Evolutionary conservation across 2,113 vertebrate genomes (phyloP), one percentile per base, ranked within the genome.

Genomic region (Protobothrops mucrosquamatus): DNA sequence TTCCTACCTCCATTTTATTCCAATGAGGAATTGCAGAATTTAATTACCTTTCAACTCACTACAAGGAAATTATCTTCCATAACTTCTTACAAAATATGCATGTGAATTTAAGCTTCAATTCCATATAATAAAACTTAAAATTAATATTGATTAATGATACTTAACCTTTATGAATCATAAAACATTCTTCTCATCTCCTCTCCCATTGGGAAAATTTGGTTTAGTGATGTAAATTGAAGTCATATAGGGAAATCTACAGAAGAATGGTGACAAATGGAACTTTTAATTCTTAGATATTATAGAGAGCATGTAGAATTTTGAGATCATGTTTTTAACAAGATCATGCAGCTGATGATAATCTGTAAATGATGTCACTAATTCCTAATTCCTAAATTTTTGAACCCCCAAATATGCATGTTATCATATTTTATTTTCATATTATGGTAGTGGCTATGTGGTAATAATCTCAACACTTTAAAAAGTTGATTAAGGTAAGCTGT

Each of bases 91-190:
- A 89, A 93, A 90, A 86, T 93, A 93, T 86, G 88, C 22, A 61
- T 86, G 20, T 34, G 85, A 86, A 89, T 93, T 86, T 6, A 85
- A 85, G 54, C 55, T 46, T 93, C 55, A 18, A 2, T 93, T 90
- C 43, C 43, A 34, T 93, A 89, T 61, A 93, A 90, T 96, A 95
- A 89, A 74, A 92, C 43, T 94, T 97, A 95, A 96, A 96, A 59
- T 95, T 97, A 20, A 92, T 91, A 89, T 95, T 95, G 39, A 2
- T 95, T 96, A 95, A 95, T 89, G 29, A 92, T 95, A 57, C 9
- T 89, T 69, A 94, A 95, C n/a, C 26, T 48, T 90, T 56, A 96
- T 93, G 92, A 96, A 95, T 93, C 0, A 0, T 91, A 89, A 95
- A 94, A 39, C 56, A 85, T n/a, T 87, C 94, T 85, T 93, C 96